phyloP scores from a whole-genome alignment of 2,888 invertebrate species.

The Phortica magna region DNA sequence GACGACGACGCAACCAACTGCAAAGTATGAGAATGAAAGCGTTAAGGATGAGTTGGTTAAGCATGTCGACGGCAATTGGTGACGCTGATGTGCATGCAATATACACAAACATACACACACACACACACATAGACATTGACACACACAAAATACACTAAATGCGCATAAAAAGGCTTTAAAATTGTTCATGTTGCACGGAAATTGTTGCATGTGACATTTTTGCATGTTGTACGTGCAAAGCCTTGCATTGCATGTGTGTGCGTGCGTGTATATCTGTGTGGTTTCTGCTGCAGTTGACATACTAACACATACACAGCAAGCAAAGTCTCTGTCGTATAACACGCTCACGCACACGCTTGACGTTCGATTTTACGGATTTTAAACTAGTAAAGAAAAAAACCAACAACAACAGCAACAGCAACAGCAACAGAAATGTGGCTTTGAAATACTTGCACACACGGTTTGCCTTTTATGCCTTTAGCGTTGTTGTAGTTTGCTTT shows the following conservation, averaged over 20 bases:
- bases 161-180: conserved; percentile 56
- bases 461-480: neutral
- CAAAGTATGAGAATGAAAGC: neutral
- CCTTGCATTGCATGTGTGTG: conserved; percentile 50
- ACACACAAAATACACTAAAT: conserved; percentile 56
- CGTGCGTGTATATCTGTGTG: conserved; percentile 48
- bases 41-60: neutral
- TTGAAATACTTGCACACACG: conserved; percentile 55
- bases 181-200: conserved; percentile 56
- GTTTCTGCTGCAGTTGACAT: conserved; percentile 69
- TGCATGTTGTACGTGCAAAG: conserved; percentile 47
- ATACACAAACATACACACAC: too few relatives aligned
- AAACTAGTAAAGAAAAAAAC: conserved; percentile 48
- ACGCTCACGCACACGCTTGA: conserved; percentile 52
- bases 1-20: neutral
- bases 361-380: conserved; percentile 57
- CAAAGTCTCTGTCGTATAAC: conserved; percentile 47
- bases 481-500: neutral
- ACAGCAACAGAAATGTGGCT: conserved; percentile 46
- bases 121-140: conserved; percentile 55
- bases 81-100: too few relatives aligned
- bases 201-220: conserved; percentile 70
- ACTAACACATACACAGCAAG: conserved; percentile 56
- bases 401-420: neutral
- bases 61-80: too few relatives aligned